These are phyloP conservation scores for Conomelus anceps DNA, from an alignment of 2,888 invertebrate species.

Conservation along the genomic window DNA sequence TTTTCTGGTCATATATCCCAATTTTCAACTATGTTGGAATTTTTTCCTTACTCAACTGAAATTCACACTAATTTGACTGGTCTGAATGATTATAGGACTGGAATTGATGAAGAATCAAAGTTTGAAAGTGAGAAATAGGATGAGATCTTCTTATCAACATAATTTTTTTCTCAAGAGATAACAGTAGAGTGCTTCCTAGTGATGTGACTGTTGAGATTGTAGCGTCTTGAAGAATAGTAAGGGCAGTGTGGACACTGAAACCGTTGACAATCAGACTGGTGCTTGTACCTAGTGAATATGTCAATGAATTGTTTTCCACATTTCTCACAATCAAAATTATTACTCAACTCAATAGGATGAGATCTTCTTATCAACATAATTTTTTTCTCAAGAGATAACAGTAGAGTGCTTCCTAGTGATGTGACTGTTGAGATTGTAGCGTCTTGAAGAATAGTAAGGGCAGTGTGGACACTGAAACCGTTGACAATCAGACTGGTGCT, in stretches of 20 bases:
- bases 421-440: slow-evolving; percentile 29
- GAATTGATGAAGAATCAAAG: no score
- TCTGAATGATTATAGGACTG: no score
- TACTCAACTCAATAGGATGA: no score
- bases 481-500: not conserved
- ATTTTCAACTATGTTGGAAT: no score
- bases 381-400: not conserved
- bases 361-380: not conserved
- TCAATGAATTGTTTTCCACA: not conserved
- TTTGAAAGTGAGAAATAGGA: no score
- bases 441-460: slow-evolving; percentile 22
- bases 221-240: slow-evolving; percentile 25
- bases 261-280: not conserved
- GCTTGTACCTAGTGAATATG: not conserved
- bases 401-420: slow-evolving; percentile 26
- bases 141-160: no score
- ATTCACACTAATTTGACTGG: no score
- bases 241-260: not conserved
- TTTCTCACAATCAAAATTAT: no score
- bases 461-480: not conserved
- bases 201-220: slow-evolving; percentile 29
- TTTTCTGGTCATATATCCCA: no score
- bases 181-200: slow-evolving; percentile 25
- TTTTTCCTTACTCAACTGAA: no score
- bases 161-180: no score